Conservation (phyloP, 2,113 vertebrate species). For the Pygoscelis adeliae region DNA sequence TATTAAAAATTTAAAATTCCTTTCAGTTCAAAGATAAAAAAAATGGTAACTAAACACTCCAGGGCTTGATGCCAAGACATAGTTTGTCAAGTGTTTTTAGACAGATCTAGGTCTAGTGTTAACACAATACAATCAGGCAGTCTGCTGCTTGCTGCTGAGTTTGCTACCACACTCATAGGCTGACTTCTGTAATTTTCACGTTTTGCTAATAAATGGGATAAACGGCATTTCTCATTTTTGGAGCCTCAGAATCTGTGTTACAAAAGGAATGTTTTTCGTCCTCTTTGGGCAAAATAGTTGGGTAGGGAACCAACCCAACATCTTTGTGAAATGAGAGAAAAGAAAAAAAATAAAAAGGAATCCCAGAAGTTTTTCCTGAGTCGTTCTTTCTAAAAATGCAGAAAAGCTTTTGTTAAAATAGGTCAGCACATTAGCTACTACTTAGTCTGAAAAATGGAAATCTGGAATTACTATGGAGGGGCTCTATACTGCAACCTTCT, state of each 20-base stretch:
- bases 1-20: conserved; percentile 7
- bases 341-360: neutral
- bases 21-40: neutral
- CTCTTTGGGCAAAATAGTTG: neutral
- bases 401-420: neutral
- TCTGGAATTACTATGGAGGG: neutral
- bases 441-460: neutral
- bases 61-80: neutral
- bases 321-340: neutral
- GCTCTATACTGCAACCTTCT: neutral
- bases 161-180: neutral
- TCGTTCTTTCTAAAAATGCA: neutral
- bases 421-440: neutral
- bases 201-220: neutral
- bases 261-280: neutral
- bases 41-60: neutral
- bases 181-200: neutral
- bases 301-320: neutral
- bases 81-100: neutral
- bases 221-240: neutral
- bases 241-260: neutral
- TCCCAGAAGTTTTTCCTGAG: neutral
- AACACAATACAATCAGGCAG: neutral
- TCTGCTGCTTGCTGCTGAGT: neutral
- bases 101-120: neutral